A percentile compares a stretch with the other conserved stretches of the same genome.
Evolutionary conservation across 2,797 vertebrate species (phyloP).

Genomic region (Crossoptilon crossoptilon): DNA sequence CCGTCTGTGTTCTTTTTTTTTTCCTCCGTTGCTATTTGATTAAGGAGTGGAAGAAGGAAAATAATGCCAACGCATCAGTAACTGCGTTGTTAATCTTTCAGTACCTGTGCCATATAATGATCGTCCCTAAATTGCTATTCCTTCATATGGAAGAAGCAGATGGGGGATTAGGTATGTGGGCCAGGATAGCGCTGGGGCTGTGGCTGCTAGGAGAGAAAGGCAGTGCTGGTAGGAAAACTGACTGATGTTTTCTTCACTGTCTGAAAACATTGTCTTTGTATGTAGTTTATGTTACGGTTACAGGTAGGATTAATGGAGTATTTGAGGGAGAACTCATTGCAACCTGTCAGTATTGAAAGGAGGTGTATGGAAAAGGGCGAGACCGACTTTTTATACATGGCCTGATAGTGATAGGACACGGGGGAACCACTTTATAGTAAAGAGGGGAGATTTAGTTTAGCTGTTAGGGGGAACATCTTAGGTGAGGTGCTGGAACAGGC

Average conservation of each 20-base stretch:
- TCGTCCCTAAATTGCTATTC: not conserved
- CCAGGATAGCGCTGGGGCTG: fast-evolving
- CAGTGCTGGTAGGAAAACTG: not conserved
- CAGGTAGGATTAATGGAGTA: not conserved
- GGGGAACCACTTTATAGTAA: no score
- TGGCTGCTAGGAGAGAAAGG: not conserved
- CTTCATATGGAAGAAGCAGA: fast-evolving
- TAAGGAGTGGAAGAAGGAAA: not conserved
- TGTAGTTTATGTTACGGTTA: not conserved
- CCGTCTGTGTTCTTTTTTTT: not conserved
- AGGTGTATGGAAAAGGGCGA: no score
- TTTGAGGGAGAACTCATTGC: no score
- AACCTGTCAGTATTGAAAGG: no score
- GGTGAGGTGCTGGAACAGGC: not conserved
- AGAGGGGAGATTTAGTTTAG: not conserved
- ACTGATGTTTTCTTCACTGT: not conserved
- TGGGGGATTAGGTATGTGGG: not conserved
- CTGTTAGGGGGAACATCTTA: not conserved
- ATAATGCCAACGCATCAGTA: not conserved
- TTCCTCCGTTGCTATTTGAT: fast-evolving
- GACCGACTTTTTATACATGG: not conserved
- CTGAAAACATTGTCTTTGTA: not conserved
- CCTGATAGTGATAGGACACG: not conserved
- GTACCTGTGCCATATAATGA: fast-evolving
- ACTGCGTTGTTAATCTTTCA: not conserved